These are phyloP conservation scores for Euspilapteryx auroguttella DNA, from an alignment of 2,888 invertebrate species.

Conservation along the genomic window DNA sequence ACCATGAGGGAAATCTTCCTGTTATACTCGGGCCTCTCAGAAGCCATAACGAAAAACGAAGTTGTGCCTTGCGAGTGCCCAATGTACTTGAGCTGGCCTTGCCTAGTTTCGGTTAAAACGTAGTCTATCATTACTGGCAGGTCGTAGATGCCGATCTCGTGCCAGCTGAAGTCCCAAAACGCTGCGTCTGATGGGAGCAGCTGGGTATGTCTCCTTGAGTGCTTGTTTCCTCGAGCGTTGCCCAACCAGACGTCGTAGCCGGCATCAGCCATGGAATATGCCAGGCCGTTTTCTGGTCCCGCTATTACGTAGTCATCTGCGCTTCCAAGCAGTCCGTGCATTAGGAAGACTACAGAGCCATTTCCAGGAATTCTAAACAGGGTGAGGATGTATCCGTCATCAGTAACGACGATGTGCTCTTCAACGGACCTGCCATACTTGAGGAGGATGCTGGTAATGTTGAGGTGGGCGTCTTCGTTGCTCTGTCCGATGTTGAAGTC, in stretches of 20 bases:
- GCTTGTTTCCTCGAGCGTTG: slow-evolving; percentile 75
- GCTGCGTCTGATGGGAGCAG: slow-evolving; percentile 25
- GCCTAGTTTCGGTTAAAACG: slow-evolving; percentile 52
- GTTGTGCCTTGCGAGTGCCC: slow-evolving; percentile 75
- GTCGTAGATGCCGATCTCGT: slow-evolving; percentile 78
- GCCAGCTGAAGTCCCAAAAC: slow-evolving; percentile 78
- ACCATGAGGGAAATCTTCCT: slow-evolving; percentile 53
- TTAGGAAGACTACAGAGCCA: slow-evolving; percentile 25
- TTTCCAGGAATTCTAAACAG: slow-evolving; percentile 26
- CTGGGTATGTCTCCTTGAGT: slow-evolving; percentile 55
- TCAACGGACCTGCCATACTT: slow-evolving; percentile 28
- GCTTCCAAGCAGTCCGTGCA: slow-evolving; percentile 34
- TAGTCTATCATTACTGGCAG: slow-evolving; percentile 80
- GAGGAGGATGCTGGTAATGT: slow-evolving; percentile 15
- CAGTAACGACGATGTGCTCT: slow-evolving; percentile 19
- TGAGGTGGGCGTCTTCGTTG: slow-evolving; percentile 22
- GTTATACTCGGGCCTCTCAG: slow-evolving; percentile 56
- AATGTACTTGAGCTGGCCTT: slow-evolving; percentile 61
- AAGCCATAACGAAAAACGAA: slow-evolving; percentile 58
- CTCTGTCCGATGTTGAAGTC: slow-evolving; percentile 15
- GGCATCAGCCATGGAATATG: slow-evolving; percentile 54
- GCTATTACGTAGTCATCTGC: slow-evolving; percentile 31
- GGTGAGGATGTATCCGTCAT: slow-evolving; percentile 25
- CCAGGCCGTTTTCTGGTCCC: slow-evolving; percentile 23
- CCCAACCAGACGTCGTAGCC: slow-evolving; percentile 80